These are phyloP conservation scores for Semotilus atromaculatus DNA, from an alignment of 2,797 vertebrate genomes.

Conservation along the genomic window DNA sequence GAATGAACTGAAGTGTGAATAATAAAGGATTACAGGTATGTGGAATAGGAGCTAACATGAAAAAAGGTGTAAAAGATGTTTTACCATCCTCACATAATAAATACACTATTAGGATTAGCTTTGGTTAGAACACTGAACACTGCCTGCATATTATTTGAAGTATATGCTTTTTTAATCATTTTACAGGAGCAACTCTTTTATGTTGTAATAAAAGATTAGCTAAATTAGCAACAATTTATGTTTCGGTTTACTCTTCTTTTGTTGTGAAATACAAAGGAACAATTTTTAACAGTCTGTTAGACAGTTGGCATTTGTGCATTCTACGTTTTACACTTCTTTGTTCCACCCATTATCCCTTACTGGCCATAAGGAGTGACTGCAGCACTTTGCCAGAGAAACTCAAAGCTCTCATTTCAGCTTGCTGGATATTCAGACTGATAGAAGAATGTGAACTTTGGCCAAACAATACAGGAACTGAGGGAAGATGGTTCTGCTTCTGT, in stretches of 20 bases:
- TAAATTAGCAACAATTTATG: no score
- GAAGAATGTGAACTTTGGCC: constrained; percentile 12
- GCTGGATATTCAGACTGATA: background rate
- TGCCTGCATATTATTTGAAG: background rate
- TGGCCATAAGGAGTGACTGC: background rate
- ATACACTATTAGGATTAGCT: background rate
- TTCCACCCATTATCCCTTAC: background rate
- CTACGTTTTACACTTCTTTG: background rate
- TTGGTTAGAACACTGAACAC: background rate
- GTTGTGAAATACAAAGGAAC: background rate
- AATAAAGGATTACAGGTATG: background rate
- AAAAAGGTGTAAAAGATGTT: background rate
- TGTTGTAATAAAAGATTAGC: no score
- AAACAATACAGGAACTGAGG: background rate
- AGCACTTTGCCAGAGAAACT: constrained; percentile 6
- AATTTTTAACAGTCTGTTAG: background rate
- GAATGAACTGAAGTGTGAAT: background rate
- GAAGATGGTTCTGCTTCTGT: background rate
- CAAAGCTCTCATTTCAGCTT: constrained; percentile 10
- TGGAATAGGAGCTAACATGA: background rate
- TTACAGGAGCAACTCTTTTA: background rate
- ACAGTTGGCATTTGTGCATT: background rate
- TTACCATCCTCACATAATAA: background rate
- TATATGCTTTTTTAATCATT: background rate
- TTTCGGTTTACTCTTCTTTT: background rate